Conservation (phyloP, 2,113 vertebrate species). For the Onychostoma macrolepis region DNA sequence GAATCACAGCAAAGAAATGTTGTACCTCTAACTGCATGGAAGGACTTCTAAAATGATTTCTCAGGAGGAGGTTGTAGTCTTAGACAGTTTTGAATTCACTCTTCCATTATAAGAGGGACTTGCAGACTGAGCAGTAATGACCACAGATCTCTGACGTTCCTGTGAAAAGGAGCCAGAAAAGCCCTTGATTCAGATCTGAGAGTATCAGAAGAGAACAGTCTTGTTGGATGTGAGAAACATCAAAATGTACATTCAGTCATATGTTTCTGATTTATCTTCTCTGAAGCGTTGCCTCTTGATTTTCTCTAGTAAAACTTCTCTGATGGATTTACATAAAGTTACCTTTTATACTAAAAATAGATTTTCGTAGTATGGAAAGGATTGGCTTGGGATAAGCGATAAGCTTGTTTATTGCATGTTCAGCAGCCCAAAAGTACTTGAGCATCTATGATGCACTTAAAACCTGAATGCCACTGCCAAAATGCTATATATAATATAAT, state of each 20-base stretch:
- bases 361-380: background rate
- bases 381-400: background rate
- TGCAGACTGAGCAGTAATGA: conserved; percentile 2
- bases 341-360: background rate
- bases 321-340: background rate
- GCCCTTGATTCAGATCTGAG: conserved; percentile 9
- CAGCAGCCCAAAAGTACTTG: background rate
- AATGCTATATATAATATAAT: background rate
- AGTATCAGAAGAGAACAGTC: conserved; percentile 24
- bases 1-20: background rate
- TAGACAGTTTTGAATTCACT: conserved; percentile 35
- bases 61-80: background rate
- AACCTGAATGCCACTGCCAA: background rate
- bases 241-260: background rate
- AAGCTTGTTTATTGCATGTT: background rate
- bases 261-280: background rate
- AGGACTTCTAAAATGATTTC: background rate
- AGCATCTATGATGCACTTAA: background rate
- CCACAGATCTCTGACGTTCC: background rate
- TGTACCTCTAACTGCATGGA: background rate
- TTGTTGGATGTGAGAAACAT: conserved; percentile 1
- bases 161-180: conserved; percentile 30
- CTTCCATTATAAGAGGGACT: conserved; percentile 22
- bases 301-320: background rate
- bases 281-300: conserved; percentile 11